Evolutionary conservation across 2,113 vertebrate species (phyloP).

Genomic region (Apodemus sylvaticus): DNA sequence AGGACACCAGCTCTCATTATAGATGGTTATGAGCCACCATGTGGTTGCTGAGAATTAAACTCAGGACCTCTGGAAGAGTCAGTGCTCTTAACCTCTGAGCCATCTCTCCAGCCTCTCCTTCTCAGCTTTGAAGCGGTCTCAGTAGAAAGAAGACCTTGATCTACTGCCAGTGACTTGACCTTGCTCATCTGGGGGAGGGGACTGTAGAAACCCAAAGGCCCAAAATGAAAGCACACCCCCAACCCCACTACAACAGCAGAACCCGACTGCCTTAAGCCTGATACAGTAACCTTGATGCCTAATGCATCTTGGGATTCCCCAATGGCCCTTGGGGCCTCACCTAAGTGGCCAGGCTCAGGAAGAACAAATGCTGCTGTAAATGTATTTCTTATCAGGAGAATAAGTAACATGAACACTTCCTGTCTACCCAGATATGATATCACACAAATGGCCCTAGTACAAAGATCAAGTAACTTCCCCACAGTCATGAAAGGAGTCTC

Average conservation of each 20-base stretch:
- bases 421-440: neutral
- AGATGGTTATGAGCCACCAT: too few species aligned
- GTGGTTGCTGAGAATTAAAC: too few species aligned
- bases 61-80: neutral
- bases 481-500: neutral
- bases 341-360: neutral
- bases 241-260: neutral
- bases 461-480: neutral
- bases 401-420: neutral
- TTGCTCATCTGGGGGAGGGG: neutral
- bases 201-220: neutral
- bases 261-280: neutral
- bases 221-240: neutral
- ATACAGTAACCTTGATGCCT: neutral
- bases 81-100: neutral
- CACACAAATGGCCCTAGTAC: neutral
- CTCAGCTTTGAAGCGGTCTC: neutral
- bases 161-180: neutral
- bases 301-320: too few species aligned
- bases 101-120: neutral
- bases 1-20: too few species aligned
- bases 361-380: neutral
- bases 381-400: neutral
- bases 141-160: neutral
- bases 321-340: neutral